These are phyloP conservation scores for Oenanthe oenanthe DNA, from an alignment of 2,113 vertebrate genomes.

Conservation along the genomic window DNA sequence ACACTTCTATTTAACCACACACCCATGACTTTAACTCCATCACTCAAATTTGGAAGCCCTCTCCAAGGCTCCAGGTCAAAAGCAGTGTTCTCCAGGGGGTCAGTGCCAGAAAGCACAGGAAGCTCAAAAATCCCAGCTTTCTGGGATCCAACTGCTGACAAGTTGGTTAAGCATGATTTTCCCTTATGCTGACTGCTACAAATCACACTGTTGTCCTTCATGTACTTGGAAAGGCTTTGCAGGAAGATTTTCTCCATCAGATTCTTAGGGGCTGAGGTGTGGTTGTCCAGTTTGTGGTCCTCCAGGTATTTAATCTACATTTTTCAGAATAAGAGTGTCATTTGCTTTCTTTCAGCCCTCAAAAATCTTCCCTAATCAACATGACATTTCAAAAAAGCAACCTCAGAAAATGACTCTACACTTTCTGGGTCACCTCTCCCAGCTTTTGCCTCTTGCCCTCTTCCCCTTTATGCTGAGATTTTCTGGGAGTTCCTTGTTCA, in stretches of 20 bases:
- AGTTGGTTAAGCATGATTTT: background rate
- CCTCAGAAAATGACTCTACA: background rate
- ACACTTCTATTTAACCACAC: too few species aligned
- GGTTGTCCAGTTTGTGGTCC: background rate
- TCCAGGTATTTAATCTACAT: background rate
- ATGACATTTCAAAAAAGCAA: background rate
- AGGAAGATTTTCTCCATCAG: background rate
- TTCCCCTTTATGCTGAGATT: background rate
- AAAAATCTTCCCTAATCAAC: background rate
- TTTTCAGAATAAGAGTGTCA: background rate
- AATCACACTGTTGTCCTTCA: background rate
- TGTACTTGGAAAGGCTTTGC: background rate
- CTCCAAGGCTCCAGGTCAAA: too few species aligned
- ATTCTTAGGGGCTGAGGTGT: background rate
- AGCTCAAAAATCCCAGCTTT: too few species aligned
- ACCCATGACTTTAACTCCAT: too few species aligned
- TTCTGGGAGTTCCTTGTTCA: background rate
- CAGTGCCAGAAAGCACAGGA: too few species aligned
- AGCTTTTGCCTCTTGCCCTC: background rate
- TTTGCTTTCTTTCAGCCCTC: background rate
- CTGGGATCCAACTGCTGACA: too few species aligned
- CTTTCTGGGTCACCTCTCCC: background rate
- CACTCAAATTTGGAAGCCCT: too few species aligned
- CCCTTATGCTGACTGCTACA: background rate
- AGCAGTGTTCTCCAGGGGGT: too few species aligned